phyloP scores from a whole-genome alignment of 2,113 vertebrate genomes.

The Furnarius figulus region DNA sequence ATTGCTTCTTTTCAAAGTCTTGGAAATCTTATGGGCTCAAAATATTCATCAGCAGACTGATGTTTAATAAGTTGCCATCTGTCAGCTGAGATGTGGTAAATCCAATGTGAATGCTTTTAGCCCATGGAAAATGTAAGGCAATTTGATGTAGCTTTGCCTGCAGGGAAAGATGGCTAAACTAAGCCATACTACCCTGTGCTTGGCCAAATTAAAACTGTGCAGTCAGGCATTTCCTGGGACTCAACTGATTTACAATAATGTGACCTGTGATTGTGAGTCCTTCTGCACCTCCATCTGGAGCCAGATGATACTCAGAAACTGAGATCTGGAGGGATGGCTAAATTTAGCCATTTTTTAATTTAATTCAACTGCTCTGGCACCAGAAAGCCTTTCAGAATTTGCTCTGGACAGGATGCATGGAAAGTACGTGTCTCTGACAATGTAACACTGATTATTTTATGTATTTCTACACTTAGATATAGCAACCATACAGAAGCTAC shows the following conservation, averaged over 20 bases:
- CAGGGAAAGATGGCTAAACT: neutral
- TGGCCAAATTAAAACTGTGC: neutral
- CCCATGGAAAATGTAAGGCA: neutral
- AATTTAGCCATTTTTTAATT: constrained; percentile 29
- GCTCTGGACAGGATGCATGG: constrained; percentile 24
- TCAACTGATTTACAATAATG: neutral
- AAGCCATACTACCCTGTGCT: neutral
- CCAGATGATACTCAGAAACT: neutral
- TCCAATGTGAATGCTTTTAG: neutral
- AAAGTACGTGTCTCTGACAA: constrained; percentile 18
- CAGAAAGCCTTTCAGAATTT: constrained; percentile 34
- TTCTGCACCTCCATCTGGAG: neutral
- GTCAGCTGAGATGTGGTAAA: constrained; percentile 35
- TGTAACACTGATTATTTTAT: constrained; percentile 13
- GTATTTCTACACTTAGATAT: neutral
- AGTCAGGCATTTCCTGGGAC: neutral
- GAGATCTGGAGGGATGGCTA: neutral
- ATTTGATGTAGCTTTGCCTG: neutral
- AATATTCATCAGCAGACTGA: neutral
- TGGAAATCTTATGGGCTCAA: neutral
- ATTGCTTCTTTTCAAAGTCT: constrained; percentile 24
- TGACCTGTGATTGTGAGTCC: neutral
- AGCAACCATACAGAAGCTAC: neutral
- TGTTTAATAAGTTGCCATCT: constrained; percentile 43
- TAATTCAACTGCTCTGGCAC: constrained; percentile 38